Evolutionary conservation across 2,797 vertebrate species (phyloP), one percentile per base, ranked within the genome.

Genomic region (Limnodromus scolopaceus): DNA sequence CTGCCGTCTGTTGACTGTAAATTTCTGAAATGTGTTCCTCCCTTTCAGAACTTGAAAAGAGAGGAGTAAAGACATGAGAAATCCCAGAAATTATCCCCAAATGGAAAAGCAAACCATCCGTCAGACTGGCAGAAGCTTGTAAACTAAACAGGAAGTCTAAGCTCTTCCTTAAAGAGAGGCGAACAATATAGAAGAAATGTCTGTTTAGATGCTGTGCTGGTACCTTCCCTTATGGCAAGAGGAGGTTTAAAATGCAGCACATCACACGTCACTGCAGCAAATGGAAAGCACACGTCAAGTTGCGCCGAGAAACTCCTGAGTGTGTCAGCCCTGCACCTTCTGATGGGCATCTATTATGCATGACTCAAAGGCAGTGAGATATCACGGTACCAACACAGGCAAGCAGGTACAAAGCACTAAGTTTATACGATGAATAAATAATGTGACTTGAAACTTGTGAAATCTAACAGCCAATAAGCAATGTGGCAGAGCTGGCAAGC

Each of bases 281-380:
- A 49, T 2, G 32, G 11, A 23, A 34, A 32, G n/a, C 30, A 48
- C 3, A 12, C 6, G 4, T 1, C 12, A 2, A 45, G 25, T 9
- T 32, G 7, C 9, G 20, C 39, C 38, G 34, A 79, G 58, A 48
- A 87, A 53, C 25, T 20, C 2, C 2, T 16, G 3, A 30, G 17
- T 3, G 10, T 19, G 17, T 20, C 60, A 17, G 6, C 28, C 22
- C 36, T 61, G 46, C 45, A 28, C 19, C 46, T 87, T 28, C 70
- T 70, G 38, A 30, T 24, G 45, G 1, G 15, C 70, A 27, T 54
- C 36, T 57, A 3, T 30, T 17, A 25, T 8, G 13, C 11, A 5
- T 22, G 45, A 43, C 45, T 69, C 46, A 69, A 57, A 78, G 38
- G 12, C 69, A 48, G 14, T 23, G 34, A 75, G 41, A 38, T 17